Evolutionary conservation across 1,140 invertebrate species (phyloP).

Genomic region (Temnothorax longispinosus): DNA sequence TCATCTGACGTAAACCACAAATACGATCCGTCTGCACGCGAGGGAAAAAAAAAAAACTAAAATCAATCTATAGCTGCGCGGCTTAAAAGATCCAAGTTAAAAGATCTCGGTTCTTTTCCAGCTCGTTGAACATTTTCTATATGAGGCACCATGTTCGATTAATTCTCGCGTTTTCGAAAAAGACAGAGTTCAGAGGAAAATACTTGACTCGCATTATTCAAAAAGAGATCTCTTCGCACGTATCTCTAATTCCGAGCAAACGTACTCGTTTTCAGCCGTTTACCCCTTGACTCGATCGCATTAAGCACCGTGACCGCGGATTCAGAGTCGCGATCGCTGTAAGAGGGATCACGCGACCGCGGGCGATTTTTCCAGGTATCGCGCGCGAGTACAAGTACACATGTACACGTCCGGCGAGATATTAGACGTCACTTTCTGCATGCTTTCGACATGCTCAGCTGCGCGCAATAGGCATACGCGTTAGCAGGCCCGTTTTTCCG

Average conservation of each 20-base stretch:
- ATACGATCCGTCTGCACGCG: neutral
- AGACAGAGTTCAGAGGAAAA: neutral
- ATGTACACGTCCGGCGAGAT: neutral
- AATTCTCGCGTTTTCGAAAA: neutral
- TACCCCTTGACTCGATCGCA: neutral
- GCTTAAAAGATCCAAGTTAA: neutral
- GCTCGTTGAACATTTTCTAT: neutral
- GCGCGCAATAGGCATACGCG: slow-evolving; percentile 1
- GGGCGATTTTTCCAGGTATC: slow-evolving; percentile 34
- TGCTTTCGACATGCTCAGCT: slow-evolving; percentile 40
- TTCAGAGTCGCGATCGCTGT: slow-evolving; percentile 19
- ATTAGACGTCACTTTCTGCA: slow-evolving; percentile 60
- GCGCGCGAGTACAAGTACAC: neutral
- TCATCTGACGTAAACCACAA: neutral
- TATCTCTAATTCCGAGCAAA: neutral
- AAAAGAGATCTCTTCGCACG: neutral
- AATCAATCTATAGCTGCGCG: neutral
- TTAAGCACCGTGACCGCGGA: slow-evolving; percentile 21
- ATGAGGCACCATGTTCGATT: neutral
- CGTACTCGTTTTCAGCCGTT: slow-evolving; percentile 31
- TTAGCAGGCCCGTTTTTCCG: slow-evolving; percentile 9
- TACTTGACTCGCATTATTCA: too few relatives aligned
- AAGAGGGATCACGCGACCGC: slow-evolving; percentile 39
- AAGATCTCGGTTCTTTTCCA: neutral
- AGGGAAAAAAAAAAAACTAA: neutral